These are phyloP conservation scores for Taphrorychus bicolor DNA, from an alignment of 2,888 invertebrate genomes.

Conservation along the genomic window DNA sequence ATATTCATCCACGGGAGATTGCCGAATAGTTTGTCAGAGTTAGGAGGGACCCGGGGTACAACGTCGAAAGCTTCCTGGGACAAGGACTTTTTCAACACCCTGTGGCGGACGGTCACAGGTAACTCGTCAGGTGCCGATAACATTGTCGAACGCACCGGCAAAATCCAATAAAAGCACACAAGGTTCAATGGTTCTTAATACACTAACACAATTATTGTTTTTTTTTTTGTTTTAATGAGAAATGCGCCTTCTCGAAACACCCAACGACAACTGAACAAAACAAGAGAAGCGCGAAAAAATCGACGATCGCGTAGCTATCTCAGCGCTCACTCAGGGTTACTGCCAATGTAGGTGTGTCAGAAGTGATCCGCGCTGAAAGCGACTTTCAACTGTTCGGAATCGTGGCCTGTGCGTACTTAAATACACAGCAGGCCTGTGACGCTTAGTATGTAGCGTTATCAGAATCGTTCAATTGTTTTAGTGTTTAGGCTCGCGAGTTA, in stretches of 20 bases:
- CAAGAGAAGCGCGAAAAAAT: constrained; percentile 15
- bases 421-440: constrained; percentile 31
- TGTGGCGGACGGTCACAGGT: constrained; percentile 43
- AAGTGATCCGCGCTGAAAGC: constrained; percentile 29
- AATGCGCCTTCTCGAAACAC: background rate
- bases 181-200: background rate
- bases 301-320: constrained; percentile 12
- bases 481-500: background rate
- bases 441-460: constrained; percentile 25
- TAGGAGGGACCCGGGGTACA: constrained; percentile 55
- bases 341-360: constrained; percentile 4
- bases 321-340: too few relatives aligned
- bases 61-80: constrained; percentile 50
- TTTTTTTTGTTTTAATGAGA: background rate
- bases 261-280: background rate
- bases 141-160: constrained; percentile 45
- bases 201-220: background rate
- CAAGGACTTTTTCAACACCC: constrained; percentile 51
- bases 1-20: constrained; percentile 58
- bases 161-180: constrained; percentile 27
- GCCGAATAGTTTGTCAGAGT: constrained; percentile 55
- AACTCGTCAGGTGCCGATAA: constrained; percentile 51
- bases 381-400: constrained; percentile 24
- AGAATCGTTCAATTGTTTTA: constrained; percentile 24
- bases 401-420: constrained; percentile 27